Percentiles rank a stretch among this genome's conserved stretches.
These are phyloP conservation scores for Sorex fumeus DNA, from an alignment of 2,113 vertebrate species.

Conservation along the genomic window DNA sequence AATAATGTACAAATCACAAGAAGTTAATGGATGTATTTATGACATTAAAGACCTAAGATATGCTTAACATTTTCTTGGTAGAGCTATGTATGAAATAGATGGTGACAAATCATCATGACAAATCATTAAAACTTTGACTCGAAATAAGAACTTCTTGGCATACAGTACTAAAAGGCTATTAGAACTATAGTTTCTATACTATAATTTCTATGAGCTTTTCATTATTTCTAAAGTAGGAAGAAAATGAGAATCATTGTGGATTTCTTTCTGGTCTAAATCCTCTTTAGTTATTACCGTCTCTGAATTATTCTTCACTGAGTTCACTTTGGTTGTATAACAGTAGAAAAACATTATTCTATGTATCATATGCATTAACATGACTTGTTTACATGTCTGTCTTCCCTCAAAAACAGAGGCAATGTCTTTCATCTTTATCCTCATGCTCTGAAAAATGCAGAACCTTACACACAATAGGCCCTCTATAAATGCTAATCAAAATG, in stretches of 20 bases:
- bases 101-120: slow-evolving; percentile 20
- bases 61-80: slow-evolving; percentile 43
- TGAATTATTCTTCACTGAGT: not conserved
- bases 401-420: not conserved
- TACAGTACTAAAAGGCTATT: not conserved
- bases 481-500: not conserved
- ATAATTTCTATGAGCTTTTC: slow-evolving; percentile 31
- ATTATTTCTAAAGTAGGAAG: not conserved
- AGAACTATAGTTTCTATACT: not conserved
- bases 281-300: not conserved
- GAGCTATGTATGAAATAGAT: slow-evolving; percentile 51
- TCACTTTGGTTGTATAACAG: not conserved
- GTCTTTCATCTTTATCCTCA: not conserved
- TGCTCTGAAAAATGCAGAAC: not conserved
- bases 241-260: not conserved
- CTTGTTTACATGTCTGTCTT: slow-evolving; percentile 15
- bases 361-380: not conserved
- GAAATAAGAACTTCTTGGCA: slow-evolving; percentile 11
- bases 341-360: not conserved
- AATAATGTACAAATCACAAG: slow-evolving; percentile 54
- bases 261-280: not conserved
- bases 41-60: not conserved
- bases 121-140: slow-evolving; percentile 14
- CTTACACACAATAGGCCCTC: not conserved
- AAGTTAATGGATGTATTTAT: not conserved